Base-by-base conservation (phyloP, 2,797 vertebrate species). In the Paguma larvata region DNA sequence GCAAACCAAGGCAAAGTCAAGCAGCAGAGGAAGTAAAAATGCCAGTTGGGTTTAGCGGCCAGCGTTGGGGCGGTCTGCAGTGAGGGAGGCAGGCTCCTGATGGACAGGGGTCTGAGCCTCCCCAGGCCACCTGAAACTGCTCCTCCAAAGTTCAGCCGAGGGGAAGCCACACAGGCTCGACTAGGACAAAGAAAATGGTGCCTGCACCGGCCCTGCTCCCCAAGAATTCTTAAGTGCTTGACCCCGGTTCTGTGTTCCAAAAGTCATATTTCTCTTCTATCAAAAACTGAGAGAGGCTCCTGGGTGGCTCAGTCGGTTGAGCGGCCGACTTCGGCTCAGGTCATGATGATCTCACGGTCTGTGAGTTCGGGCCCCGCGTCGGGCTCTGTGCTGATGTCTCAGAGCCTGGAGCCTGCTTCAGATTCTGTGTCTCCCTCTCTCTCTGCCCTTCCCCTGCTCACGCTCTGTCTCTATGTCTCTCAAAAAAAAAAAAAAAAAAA, bases 1-100 rank as follows among this genome's bases (percentile, higher is more conserved):
- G 38, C 62, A 77, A 63, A 70, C 27, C 73, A 88, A 94, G 27
- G 67, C 91, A 78, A 86, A 38, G 32, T 21, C 8, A 5, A 92
- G 70, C 94, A 56, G 48, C 72, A 80, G 59, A 82, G 44, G 34
- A 85, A 41, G 30, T 56, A 21, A 68, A 53, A n/a, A 48, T 0
- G 11, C 0, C 2, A 12, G 2, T 34, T 30, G 32, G 63, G 9
- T 18, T 41, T n/a, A 46, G 67, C 0, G 0, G 0, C 46, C 32
- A 19, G 19, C 46, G n/a, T 19, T 48, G 84, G 44, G 62, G 77
- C 48, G 6, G 6, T 46, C 56, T 16, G 4, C 2, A 6, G 30
- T 19, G 27, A 63, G 15, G 1, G 12, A 59, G 41, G 48, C 51
- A 51, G 82, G 46, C 23, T 67, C 38, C 63, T 15, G 1, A 4